Evolutionary conservation across 1,140 invertebrate species (phyloP), one percentile per base, ranked within the genome.

Genomic region (Drosophila obscura): DNA sequence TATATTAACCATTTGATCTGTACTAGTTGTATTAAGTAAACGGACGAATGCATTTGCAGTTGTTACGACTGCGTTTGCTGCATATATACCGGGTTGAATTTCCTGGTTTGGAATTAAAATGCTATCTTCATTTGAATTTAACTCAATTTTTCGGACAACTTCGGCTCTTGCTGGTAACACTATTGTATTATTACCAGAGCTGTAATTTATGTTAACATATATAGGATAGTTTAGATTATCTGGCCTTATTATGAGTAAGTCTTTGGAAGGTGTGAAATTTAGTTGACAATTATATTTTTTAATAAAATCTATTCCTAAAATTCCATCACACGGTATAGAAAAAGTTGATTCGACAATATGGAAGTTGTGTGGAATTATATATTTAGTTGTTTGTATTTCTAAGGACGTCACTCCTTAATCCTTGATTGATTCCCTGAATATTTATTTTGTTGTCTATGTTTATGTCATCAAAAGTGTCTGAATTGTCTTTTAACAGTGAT

Each of bases 11-110:
- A 55, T 9, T 56, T 64, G 61, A 11, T 46, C 16, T 6, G 11
- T 48, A 22, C 16, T 46, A 1, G 61, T 63, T 35, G 61, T 64
- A 49, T 64, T 64, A 22, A 64, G 28, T 16, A 48, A 41, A 26
- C 51, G 44, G 51, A 60, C 31, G 28, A 43, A 60, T 15, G 39
- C 19, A 43, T 50, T 60, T 13, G 35, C 4, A 5, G 56, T 13
- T 26, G 45, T 50, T 43, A 35, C 46, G 5, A 43, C 26, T 1
- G 48, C 52, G 19, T 44, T 61, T 51, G 58, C 58, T 16, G 19
- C 44, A n/a, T n/a, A n/a, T n/a, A n/a, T n/a, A n/a, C n/a, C n/a
- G n/a, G n/a, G n/a, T n/a, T n/a, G n/a, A n/a, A 46, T 31, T 61
- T 61, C 49, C 24, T 61, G 49, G 24, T 61, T 51, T 9, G 57